Evolutionary conservation across 2,888 invertebrate species (phyloP), one percentile per base, ranked within the genome.

Genomic region (Blera fallax): DNA sequence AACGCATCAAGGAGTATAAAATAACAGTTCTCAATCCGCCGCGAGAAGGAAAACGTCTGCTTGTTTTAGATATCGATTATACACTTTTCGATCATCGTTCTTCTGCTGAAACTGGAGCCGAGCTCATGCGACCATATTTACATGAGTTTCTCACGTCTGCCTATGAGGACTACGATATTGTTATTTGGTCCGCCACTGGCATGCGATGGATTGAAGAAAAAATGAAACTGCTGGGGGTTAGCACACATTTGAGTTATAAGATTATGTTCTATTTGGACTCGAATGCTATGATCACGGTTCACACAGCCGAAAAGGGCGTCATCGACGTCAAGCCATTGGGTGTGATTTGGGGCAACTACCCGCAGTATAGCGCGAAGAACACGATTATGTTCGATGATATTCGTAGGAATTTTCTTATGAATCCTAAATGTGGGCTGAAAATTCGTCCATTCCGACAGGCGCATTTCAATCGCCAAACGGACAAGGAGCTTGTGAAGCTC

Each of bases 191-290:
- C 3, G 99, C 99, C 0, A 99, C 99, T 0, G 97, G 97, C 84
- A 98, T 99, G 98, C 98, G 97, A 90, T 99, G 98, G 98, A 98
- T 99, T 52, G 97, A 98, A 89, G 98, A 98, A 89, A 99, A 99
- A 92, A 98, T 99, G 98, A 95, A 96, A 81, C 93, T 98, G 52
- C 93, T 99, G 0, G 98, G 98, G 0, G 98, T 99, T 0, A 94
- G 96, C 0, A 94, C 94, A 2, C 95, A 98, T 91, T 93, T 95
- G 0, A 95, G 95, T 87, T 99, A 98, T 90, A 98, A 98, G 93
- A 96, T 99, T 78, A 95, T 96, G 91, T 98, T 98, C 92, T 96
- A 98, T 92, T 92, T 99, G 80, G 99, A 99, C 91, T 96, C 96
- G 70, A 92, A 96, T 83, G 98, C 98, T 0, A 99, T 99, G 98